phyloP scores from a whole-genome alignment of 1,140 invertebrate species.

The Cecropterus lyciades region DNA sequence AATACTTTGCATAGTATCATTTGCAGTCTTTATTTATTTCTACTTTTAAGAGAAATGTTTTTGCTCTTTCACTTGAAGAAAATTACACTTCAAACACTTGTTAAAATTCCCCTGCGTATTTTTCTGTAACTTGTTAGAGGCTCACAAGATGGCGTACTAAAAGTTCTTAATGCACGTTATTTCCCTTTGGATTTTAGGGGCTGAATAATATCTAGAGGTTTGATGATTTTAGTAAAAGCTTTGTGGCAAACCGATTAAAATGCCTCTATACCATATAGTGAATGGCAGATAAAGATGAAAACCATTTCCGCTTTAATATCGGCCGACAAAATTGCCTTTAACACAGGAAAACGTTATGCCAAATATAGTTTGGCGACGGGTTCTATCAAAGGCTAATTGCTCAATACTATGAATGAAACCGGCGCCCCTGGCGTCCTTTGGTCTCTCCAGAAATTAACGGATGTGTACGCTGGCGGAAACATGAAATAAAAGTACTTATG shows the following conservation, averaged over 20 bases:
- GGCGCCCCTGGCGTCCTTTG: not conserved
- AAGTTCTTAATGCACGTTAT: constrained; percentile 32
- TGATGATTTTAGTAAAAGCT: constrained; percentile 11
- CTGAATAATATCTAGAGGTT: not conserved
- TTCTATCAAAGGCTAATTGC: constrained; percentile 71
- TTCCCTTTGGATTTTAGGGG: constrained; percentile 8
- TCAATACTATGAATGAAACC: constrained; percentile 43
- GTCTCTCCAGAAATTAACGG: constrained; percentile 8
- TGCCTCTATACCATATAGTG: constrained; percentile 39
- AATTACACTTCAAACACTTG: constrained; percentile 62
- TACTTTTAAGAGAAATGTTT: constrained; percentile 61
- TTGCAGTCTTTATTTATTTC: constrained; percentile 64
- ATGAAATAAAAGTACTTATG: not conserved
- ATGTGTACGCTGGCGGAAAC: not conserved
- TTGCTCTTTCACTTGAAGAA: constrained; percentile 56
- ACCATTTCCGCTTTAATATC: constrained; percentile 62
- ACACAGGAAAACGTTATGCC: constrained; percentile 57
- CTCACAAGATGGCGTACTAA: constrained; percentile 41
- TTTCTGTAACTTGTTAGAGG: constrained; percentile 33
- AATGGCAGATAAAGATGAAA: constrained; percentile 47
- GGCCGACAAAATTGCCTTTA: constrained; percentile 59
- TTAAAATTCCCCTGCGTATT: constrained; percentile 52
- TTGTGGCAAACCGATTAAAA: constrained; percentile 16
- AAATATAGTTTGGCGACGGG: constrained; percentile 70
- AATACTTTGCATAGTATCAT: constrained; percentile 73